phyloP scores from a whole-genome alignment of 1,140 invertebrate species.

The Hylaeus volcanicus region DNA sequence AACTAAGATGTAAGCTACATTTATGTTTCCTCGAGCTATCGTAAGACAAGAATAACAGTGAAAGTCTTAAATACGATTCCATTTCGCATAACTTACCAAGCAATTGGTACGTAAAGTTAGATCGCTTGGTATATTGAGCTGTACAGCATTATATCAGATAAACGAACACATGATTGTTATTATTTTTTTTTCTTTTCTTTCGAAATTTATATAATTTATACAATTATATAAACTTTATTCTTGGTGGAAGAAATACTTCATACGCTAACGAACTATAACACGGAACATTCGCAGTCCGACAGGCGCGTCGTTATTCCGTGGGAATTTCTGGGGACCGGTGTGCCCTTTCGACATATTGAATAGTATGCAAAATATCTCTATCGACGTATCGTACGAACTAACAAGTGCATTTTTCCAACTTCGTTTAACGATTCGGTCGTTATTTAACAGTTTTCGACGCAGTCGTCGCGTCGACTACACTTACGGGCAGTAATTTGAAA shows the following conservation, averaged over 20 bases:
- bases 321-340: not conserved
- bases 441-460: not conserved
- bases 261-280: conserved; percentile 11
- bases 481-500: not conserved
- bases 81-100: not conserved
- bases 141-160: not conserved
- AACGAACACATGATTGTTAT: conserved; percentile 23
- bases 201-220: conserved; percentile 9
- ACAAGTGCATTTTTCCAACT: not conserved
- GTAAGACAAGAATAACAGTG: not conserved
- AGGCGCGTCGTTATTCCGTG: conserved; percentile 9
- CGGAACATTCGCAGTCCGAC: conserved; percentile 7
- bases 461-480: not conserved
- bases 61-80: not conserved
- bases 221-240: conserved; percentile 30
- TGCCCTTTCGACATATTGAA: conserved; percentile 4
- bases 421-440: not conserved
- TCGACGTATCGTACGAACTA: not conserved
- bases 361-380: conserved; percentile 40
- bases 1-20: too few relatives aligned
- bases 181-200: not conserved
- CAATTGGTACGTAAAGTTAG: conserved; percentile 20
- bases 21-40: too few relatives aligned
- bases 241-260: conserved; percentile 20
- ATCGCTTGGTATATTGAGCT: not conserved